phyloP scores from a whole-genome alignment of 2,113 vertebrate genomes.

The Dicentrarchus labrax region DNA sequence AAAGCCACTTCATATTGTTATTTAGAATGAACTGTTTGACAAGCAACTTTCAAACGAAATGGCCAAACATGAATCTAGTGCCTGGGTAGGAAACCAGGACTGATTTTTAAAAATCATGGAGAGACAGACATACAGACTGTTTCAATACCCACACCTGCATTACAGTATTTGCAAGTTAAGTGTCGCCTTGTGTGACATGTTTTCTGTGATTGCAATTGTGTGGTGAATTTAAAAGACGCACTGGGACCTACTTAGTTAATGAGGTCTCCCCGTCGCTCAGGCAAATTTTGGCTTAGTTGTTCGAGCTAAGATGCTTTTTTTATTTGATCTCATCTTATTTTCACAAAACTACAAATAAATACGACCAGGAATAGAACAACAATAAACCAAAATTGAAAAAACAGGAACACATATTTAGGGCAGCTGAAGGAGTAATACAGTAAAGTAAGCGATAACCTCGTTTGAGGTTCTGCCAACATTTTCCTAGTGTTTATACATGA shows the following conservation, averaged over 20 bases:
- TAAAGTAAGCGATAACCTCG: neutral
- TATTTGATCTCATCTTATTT: neutral
- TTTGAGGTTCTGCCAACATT: neutral
- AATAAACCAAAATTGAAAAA: neutral
- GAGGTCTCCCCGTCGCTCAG: neutral
- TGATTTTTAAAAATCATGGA: neutral
- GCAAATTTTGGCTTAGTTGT: neutral
- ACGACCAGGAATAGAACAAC: neutral
- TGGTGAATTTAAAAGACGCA: constrained; percentile 6
- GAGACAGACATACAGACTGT: neutral
- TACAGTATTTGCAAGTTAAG: neutral
- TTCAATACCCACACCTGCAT: neutral
- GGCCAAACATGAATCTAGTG: neutral
- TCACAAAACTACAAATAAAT: neutral
- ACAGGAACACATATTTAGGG: neutral
- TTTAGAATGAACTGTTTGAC: neutral
- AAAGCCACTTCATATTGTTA: neutral
- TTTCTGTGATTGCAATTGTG: neutral
- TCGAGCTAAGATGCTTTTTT: neutral
- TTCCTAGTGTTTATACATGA: constrained; percentile 6
- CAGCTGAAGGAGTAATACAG: neutral
- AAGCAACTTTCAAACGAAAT: constrained; percentile 1
- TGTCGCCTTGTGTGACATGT: neutral
- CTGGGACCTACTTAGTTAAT: neutral
- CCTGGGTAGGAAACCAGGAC: neutral